These are phyloP conservation scores for Chaetodon trifascialis DNA, from an alignment of 2,113 vertebrate genomes.

Conservation along the genomic window DNA sequence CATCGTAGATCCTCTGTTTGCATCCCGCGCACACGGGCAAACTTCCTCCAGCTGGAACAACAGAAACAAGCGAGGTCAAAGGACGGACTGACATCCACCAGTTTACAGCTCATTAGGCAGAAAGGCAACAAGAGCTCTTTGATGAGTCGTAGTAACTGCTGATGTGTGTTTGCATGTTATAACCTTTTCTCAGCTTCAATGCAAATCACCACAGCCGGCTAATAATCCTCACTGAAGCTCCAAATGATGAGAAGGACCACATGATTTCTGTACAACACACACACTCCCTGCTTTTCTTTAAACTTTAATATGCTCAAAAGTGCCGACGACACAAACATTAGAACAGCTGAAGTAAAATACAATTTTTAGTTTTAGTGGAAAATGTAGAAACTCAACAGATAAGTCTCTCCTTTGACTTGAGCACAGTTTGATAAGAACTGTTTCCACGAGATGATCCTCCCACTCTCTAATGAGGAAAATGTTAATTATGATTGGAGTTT, in stretches of 20 bases:
- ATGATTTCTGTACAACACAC: no score
- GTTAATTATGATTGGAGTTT: slow-evolving; percentile 39
- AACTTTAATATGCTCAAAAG: background rate
- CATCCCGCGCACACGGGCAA: slow-evolving; percentile 95
- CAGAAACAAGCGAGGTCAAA: slow-evolving; percentile 16
- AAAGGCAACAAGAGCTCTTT: background rate
- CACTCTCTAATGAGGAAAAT: slow-evolving; percentile 41
- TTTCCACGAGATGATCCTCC: background rate
- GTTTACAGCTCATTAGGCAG: background rate
- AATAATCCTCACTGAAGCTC: background rate
- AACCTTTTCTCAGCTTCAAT: slow-evolving; percentile 4
- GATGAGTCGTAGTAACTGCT: background rate
- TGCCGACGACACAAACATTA: background rate
- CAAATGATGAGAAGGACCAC: background rate
- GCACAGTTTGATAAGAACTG: background rate
- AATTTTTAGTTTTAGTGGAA: background rate
- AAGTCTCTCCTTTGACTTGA: background rate
- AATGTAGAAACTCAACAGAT: background rate
- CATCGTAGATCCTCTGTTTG: slow-evolving; percentile 92
- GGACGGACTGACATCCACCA: background rate
- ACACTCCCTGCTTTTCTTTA: background rate
- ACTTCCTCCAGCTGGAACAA: slow-evolving; percentile 83
- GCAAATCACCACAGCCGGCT: slow-evolving; percentile 40
- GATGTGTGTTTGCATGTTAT: slow-evolving; percentile 22
- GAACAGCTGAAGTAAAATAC: background rate